These are phyloP conservation scores for Flexamia atlantica DNA, from an alignment of 2,888 invertebrate genomes.

Conservation along the genomic window DNA sequence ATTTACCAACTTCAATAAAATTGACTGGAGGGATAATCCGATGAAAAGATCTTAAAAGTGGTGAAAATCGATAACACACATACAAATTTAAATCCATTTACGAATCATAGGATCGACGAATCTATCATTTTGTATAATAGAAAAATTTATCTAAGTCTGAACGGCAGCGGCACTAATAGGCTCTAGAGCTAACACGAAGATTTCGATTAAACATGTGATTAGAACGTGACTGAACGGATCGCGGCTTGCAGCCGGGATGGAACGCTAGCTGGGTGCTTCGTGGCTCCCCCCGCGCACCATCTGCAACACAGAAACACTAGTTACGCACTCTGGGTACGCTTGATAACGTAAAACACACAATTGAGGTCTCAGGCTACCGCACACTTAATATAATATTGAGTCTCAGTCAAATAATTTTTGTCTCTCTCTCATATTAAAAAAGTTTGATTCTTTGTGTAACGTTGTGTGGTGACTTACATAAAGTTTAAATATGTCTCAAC, in stretches of 20 bases:
- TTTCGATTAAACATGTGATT: conserved; percentile 57
- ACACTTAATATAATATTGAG: too few relatives aligned
- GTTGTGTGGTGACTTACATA: too few relatives aligned
- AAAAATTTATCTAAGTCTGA: conserved; percentile 51
- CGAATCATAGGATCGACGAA: conserved; percentile 29
- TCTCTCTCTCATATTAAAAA: too few relatives aligned
- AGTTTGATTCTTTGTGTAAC: too few relatives aligned
- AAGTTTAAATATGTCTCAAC: too few relatives aligned
- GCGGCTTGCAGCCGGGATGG: background rate
- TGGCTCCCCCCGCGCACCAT: conserved; percentile 18
- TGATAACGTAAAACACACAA: too few relatives aligned
- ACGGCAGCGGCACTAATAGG: conserved; percentile 51
- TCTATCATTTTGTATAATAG: conserved; percentile 46
- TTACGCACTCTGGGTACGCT: too few relatives aligned
- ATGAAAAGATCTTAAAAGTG: conserved; percentile 12
- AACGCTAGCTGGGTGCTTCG: conserved; percentile 26
- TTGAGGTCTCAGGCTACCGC: too few relatives aligned
- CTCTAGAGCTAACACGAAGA: conserved; percentile 59
- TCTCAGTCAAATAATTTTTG: too few relatives aligned
- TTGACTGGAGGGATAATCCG: conserved; percentile 32
- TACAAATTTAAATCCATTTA: conserved; percentile 51
- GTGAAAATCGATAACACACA: conserved; percentile 31
- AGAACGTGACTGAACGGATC: conserved; percentile 39
- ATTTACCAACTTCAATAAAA: conserved; percentile 32
- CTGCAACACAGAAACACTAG: conserved; percentile 35